Evolutionary conservation across 2,113 vertebrate species (phyloP).

Genomic region (Pedetes capensis): DNA sequence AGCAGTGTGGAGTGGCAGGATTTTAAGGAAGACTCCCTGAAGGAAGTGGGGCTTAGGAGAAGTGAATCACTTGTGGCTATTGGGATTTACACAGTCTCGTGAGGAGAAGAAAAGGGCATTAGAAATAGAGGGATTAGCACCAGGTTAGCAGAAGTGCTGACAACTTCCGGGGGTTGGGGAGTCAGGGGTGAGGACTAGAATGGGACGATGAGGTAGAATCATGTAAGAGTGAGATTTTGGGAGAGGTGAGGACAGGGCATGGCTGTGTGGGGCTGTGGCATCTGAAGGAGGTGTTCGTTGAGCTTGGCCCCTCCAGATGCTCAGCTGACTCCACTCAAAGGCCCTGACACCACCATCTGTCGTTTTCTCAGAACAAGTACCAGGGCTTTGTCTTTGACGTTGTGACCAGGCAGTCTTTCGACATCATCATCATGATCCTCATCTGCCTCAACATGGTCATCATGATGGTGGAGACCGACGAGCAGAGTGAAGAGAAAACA

Average conservation of each 20-base stretch:
- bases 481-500: conserved; percentile 73
- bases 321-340: not conserved
- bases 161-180: not conserved
- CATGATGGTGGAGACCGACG: conserved; percentile 85
- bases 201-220: not conserved
- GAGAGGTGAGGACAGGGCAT: not conserved
- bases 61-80: not conserved
- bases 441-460: conserved; percentile 87
- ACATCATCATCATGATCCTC: conserved; percentile 81
- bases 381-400: conserved; percentile 84
- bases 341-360: not conserved
- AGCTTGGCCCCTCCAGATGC: not conserved
- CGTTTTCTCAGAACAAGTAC: conserved; percentile 80
- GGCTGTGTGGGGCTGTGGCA: not conserved
- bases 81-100: not conserved
- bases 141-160: not conserved
- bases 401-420: conserved; percentile 80
- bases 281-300: not conserved
- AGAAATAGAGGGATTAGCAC: not conserved
- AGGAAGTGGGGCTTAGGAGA: not conserved
- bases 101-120: not conserved
- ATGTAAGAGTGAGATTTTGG: not conserved
- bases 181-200: not conserved
- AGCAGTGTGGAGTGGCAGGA: not conserved
- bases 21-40: not conserved